Evolutionary conservation across 2,797 vertebrate species (phyloP).

Genomic region (Gallirallus australis): DNA sequence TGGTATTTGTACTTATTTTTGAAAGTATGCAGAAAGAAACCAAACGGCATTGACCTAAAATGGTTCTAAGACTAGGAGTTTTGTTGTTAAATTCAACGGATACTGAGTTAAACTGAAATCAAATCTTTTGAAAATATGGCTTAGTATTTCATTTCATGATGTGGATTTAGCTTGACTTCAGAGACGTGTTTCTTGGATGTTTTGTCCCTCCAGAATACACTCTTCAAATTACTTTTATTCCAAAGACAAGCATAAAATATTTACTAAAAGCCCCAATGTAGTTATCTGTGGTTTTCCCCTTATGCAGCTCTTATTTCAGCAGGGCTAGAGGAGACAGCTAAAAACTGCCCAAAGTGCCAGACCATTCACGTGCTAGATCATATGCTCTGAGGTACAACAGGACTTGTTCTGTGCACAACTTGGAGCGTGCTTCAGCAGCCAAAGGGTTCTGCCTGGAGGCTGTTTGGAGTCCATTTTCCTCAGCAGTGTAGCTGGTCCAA

Average conservation of each 20-base stretch:
- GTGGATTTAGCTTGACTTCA: background rate
- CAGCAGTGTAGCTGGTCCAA: background rate
- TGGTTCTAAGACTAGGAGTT: background rate
- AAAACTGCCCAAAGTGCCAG: background rate
- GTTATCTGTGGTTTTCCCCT: background rate
- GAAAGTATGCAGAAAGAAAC: background rate
- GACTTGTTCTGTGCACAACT: background rate
- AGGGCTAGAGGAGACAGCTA: background rate
- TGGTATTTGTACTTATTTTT: background rate
- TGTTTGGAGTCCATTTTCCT: background rate
- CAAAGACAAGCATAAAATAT: background rate
- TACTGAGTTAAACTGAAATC: background rate
- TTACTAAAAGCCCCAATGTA: background rate
- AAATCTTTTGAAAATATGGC: background rate
- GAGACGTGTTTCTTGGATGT: background rate
- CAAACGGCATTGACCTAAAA: background rate
- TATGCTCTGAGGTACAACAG: rapidly evolving
- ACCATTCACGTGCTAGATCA: background rate
- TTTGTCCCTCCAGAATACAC: background rate
- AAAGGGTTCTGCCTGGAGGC: background rate
- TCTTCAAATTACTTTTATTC: background rate
- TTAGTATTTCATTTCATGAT: background rate
- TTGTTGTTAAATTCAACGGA: background rate
- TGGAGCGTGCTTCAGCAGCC: rapidly evolving
- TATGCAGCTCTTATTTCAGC: background rate